phyloP scores from a whole-genome alignment of 2,797 vertebrate genomes.

The Sebastes vulpes region DNA sequence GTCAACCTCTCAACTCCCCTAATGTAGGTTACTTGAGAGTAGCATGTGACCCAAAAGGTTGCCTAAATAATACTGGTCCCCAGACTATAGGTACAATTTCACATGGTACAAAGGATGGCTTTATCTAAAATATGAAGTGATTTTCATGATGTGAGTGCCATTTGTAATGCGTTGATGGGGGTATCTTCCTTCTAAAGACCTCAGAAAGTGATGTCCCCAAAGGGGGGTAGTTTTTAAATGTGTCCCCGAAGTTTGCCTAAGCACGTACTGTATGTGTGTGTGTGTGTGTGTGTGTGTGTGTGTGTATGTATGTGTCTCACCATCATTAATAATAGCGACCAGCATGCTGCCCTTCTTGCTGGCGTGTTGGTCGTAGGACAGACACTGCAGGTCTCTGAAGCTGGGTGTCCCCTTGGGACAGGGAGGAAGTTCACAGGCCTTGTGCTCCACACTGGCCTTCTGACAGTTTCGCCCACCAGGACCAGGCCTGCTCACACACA shows the following conservation, averaged over 20 bases:
- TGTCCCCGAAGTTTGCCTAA: not conserved
- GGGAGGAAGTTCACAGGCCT: conserved; percentile 91
- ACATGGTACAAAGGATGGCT: not conserved
- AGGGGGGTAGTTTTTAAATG: not conserved
- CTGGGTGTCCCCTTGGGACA: conserved; percentile 92
- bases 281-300: not conserved
- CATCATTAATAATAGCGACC: conserved; percentile 91
- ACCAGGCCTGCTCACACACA: conserved; percentile 84
- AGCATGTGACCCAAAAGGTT: not conserved
- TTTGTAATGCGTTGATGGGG: not conserved
- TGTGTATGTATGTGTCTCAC: conserved; percentile 82
- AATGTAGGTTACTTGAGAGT: not conserved
- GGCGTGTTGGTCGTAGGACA: conserved; percentile 88
- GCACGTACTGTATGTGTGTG: too few relatives aligned
- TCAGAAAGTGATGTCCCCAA: not conserved
- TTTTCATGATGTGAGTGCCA: not conserved
- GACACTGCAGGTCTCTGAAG: conserved; percentile 97
- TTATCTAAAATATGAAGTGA: not conserved
- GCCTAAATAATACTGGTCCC: not conserved
- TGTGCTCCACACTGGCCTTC: conserved; percentile 93
- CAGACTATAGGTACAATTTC: too few relatives aligned
- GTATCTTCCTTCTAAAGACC: not conserved
- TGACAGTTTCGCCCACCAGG: conserved; percentile 92
- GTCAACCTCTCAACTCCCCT: too few relatives aligned
- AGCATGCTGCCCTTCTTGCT: conserved; percentile 89